Conservation (phyloP, 2,888 invertebrate genomes). For the Barypeithes pellucidus region DNA sequence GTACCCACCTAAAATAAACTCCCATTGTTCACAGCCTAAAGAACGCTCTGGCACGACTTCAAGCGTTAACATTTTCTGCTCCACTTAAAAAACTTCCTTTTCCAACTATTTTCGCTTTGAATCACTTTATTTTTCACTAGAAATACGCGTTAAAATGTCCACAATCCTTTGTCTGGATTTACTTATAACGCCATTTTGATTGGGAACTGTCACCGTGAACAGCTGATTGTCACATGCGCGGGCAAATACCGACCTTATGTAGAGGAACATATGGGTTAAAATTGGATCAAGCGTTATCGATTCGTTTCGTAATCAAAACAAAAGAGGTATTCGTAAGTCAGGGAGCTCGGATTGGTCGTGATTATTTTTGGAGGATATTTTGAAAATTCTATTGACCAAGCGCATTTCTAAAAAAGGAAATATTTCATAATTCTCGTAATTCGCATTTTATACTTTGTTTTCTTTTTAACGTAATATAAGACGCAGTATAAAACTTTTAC, state of each 20-base stretch:
- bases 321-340: constrained; percentile 52
- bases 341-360: constrained; percentile 18
- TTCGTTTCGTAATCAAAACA: constrained; percentile 61
- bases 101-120: constrained; percentile 27
- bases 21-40: constrained; percentile 97
- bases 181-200: constrained; percentile 67
- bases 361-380: constrained; percentile 19
- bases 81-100: constrained; percentile 11
- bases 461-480: neutral
- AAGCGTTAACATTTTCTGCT: constrained; percentile 89
- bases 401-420: neutral
- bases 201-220: constrained; percentile 66
- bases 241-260: constrained; percentile 53
- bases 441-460: neutral
- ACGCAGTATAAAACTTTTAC: neutral
- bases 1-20: constrained; percentile 93
- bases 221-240: constrained; percentile 64
- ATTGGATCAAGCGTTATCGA: constrained; percentile 52
- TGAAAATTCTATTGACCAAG: neutral
- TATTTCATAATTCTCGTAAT: neutral
- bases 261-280: constrained; percentile 52
- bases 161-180: constrained; percentile 65
- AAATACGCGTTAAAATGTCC: constrained; percentile 51
- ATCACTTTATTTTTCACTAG: constrained; percentile 41
- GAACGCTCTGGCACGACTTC: constrained; percentile 97